Evolutionary conservation across 1,140 invertebrate species (phyloP).

Genomic region (Penaeus chinensis): DNA sequence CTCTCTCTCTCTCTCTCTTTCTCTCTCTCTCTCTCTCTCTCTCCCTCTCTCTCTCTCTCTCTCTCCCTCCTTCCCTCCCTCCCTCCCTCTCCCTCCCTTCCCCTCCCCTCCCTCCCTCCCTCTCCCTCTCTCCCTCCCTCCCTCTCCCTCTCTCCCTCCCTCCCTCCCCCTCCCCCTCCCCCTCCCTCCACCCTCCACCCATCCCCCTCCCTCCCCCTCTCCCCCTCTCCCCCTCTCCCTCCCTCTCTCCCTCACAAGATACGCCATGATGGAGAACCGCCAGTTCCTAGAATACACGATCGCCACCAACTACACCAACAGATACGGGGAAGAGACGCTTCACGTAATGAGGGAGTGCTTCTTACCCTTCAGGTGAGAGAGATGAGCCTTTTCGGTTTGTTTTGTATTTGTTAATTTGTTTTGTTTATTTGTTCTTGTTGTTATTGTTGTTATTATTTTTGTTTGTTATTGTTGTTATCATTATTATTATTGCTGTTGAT

Average conservation of each 20-base stretch:
- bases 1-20: too few species aligned
- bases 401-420: not conserved
- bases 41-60: too few species aligned
- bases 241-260: not conserved
- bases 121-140: too few species aligned
- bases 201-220: too few species aligned
- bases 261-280: slow-evolving; percentile 63
- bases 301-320: slow-evolving; percentile 57
- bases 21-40: too few species aligned
- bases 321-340: slow-evolving; percentile 56
- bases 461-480: not conserved
- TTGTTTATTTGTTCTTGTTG: not conserved
- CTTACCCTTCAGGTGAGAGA: slow-evolving; percentile 47
- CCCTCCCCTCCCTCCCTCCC: too few species aligned
- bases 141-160: too few species aligned
- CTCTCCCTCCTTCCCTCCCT: too few species aligned
- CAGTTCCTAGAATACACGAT: slow-evolving; percentile 59
- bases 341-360: slow-evolving; percentile 63
- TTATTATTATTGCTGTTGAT: too few species aligned
- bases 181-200: too few species aligned
- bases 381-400: not conserved
- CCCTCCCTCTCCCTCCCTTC: too few species aligned
- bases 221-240: not conserved
- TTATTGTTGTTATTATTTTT: not conserved
- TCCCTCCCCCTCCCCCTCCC: too few species aligned